Evolutionary conservation across 2,113 vertebrate genomes (phyloP), one percentile per base, ranked within the genome.

Genomic region (Stomatorhinus ivindoensis): DNA sequence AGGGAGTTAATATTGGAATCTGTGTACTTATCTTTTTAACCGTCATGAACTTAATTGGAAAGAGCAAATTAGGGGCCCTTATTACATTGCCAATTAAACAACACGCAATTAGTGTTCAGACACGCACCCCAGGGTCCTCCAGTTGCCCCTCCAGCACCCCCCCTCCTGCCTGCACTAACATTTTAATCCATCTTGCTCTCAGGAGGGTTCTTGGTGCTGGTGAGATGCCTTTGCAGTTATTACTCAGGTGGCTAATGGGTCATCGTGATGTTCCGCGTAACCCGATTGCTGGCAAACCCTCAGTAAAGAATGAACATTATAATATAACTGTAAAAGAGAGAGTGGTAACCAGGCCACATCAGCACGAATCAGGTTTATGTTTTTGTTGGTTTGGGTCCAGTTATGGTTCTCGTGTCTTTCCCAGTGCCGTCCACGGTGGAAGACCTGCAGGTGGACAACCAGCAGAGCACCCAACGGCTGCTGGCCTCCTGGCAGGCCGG

Each of bases 401-500:
- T 61, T 21, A 80, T 35, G 0, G 5, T 46, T 51, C 55, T 89
- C 4, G 19, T 88, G 21, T 17, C 24, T 19, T 46, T 76, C 42
- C 53, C 91, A 96, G 96, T 93, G 47, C 96, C 96, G 0, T 93
- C 94, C n/a, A 87, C 85, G 2, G 97, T 99, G 80, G 97, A 96
- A 3, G 96, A 94, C 1, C 93, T 99, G 87, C 90, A 93, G 90
- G 96, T 96, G 0, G 95, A 98, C 90, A 97, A 97, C 90, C 95
- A 94, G 19, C 97, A 97, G 91, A 98, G 96, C 93, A 97, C 97
- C 89, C 95, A 97, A 91, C 97, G 96, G 89, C 94, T 99, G 76
- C 94, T 94, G 2, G 96, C 97, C 85, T 96, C 92, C 69, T 99
- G 98, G 98, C 97, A 97, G 88, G 93, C 95, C 50, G 96, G 97